Percentiles rank a stretch among this genome's conserved stretches.
These are phyloP conservation scores for Capitulum mitella DNA, from an alignment of 2,888 invertebrate genomes.

Conservation along the genomic window DNA sequence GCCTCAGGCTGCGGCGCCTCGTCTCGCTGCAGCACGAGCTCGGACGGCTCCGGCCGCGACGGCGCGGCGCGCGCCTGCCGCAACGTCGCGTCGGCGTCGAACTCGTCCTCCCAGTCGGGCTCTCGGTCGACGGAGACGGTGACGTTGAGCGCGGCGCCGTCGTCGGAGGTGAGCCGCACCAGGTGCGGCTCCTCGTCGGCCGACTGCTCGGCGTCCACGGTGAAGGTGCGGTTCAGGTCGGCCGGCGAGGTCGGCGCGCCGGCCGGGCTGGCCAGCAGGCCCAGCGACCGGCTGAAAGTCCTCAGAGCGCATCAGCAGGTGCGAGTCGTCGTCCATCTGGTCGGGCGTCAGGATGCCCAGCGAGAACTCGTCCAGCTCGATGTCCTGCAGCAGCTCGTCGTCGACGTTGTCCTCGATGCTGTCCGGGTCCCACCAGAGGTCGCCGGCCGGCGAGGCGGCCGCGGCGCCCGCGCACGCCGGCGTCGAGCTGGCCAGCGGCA, in stretches of 20 bases:
- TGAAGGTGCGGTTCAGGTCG: neutral
- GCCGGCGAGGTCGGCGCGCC: neutral
- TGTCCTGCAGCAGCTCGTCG: constrained; percentile 39
- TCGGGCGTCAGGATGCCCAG: constrained; percentile 79
- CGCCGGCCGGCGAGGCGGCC: neutral
- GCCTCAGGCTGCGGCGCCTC: too few species aligned
- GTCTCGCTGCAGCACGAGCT: neutral
- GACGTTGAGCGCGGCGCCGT: neutral
- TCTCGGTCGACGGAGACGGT: neutral
- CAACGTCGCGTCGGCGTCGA: neutral
- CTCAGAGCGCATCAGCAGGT: neutral
- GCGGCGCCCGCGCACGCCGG: neutral
- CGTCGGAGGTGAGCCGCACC: neutral
- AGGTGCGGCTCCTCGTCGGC: neutral
- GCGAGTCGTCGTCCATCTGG: constrained; percentile 57
- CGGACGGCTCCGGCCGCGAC: neutral
- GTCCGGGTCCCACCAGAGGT: constrained; percentile 10
- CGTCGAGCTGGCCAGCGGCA: neutral
- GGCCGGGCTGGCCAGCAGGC: neutral
- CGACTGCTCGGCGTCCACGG: neutral
- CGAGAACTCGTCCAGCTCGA: constrained; percentile 66
- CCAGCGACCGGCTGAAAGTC: neutral
- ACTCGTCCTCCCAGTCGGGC: constrained; percentile 20
- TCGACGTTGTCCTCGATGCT: neutral
- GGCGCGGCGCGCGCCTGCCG: neutral